Conservation (phyloP, 2,113 vertebrate species). For the Periophthalmus modestus region DNA sequence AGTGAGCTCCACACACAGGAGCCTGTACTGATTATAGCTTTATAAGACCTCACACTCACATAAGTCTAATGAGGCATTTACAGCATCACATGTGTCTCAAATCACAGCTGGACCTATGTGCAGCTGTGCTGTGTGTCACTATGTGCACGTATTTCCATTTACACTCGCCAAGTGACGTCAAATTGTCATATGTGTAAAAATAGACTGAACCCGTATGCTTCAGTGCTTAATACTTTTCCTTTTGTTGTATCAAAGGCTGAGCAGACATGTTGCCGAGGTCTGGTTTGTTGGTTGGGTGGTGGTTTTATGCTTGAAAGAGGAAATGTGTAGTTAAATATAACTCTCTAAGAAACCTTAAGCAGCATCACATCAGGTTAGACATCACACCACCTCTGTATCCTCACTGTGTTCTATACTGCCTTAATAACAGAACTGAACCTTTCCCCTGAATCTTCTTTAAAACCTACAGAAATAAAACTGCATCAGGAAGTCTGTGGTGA, state of each 20-base stretch:
- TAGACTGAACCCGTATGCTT: conserved; percentile 51
- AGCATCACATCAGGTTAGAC: conserved; percentile 22
- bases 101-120: conserved; percentile 32
- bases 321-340: conserved; percentile 27
- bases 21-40: conserved; percentile 37
- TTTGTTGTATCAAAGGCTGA: conserved; percentile 15
- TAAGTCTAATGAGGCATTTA: conserved; percentile 49
- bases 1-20: conserved; percentile 35
- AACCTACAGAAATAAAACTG: conserved; percentile 2
- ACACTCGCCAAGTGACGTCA: conserved; percentile 36
- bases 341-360: conserved; percentile 10
- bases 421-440: not conserved
- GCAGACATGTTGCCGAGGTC: not conserved
- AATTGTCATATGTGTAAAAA: conserved; percentile 60
- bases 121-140: conserved; percentile 7
- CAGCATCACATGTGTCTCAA: conserved; percentile 35
- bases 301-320: conserved; percentile 5
- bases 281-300: not conserved
- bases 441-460: not conserved
- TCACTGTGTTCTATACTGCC: not conserved
- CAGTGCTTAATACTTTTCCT: conserved; percentile 29
- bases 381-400: not conserved
- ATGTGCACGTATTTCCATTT: conserved; percentile 8
- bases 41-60: conserved; percentile 43
- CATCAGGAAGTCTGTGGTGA: conserved; percentile 8